These are phyloP conservation scores for Reinhardtius hippoglossoides DNA, from an alignment of 2,113 vertebrate genomes.

Conservation along the genomic window DNA sequence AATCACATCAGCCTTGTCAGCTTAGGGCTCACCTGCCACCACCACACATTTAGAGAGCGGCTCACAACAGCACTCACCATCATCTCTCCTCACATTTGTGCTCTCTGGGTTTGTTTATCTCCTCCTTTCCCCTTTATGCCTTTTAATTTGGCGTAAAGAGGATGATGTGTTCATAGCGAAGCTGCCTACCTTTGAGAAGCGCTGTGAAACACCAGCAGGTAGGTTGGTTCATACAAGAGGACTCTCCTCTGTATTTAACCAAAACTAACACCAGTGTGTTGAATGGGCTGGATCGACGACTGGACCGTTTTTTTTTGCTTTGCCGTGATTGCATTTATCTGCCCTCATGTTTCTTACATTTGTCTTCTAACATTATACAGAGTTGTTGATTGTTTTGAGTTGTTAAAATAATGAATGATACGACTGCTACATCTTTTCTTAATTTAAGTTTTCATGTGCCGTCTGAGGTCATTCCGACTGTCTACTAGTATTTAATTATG, in stretches of 20 bases:
- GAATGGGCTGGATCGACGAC: conserved; percentile 13
- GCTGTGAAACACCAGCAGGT: conserved; percentile 90
- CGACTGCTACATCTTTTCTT: conserved; percentile 6
- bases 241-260: conserved; percentile 33
- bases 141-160: conserved; percentile 84
- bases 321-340: conserved; percentile 36
- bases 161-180: conserved; percentile 89
- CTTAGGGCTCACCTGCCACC: conserved; percentile 20
- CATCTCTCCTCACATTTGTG: conserved; percentile 50
- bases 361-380: conserved; percentile 34
- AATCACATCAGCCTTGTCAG: background rate
- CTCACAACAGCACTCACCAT: conserved; percentile 17
- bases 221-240: conserved; percentile 49
- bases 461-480: conserved; percentile 9
- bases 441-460: conserved; percentile 8
- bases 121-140: conserved; percentile 36
- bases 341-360: conserved; percentile 12
- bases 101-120: conserved; percentile 65
- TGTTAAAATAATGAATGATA: conserved; percentile 6
- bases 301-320: conserved; percentile 29
- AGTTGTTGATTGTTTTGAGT: background rate
- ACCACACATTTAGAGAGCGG: conserved; percentile 11
- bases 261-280: conserved; percentile 46
- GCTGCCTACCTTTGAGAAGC: conserved; percentile 91
- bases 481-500: conserved; percentile 13